Conservation (phyloP, 1,140 invertebrate species). For the Rhyzopertha dominica region DNA sequence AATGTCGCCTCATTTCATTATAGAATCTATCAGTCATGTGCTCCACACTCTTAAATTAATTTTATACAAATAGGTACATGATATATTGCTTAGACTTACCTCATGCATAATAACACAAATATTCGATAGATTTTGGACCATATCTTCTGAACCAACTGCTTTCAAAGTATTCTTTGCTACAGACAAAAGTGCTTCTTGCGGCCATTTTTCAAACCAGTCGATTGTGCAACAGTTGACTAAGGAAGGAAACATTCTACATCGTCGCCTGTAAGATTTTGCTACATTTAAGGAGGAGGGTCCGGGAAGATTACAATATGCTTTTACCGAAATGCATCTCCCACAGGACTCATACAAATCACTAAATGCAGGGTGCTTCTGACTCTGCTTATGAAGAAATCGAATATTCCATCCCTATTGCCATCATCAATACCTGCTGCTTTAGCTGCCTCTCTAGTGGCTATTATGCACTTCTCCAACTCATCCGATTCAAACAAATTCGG, state of each 20-base stretch:
- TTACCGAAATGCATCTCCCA: constrained; percentile 76
- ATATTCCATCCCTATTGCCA: constrained; percentile 69
- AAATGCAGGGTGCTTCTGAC: constrained; percentile 77
- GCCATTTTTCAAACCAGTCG: constrained; percentile 91
- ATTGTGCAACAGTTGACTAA: constrained; percentile 91
- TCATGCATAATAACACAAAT: constrained; percentile 75
- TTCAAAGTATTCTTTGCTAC: constrained; percentile 62
- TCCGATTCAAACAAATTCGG: constrained; percentile 83
- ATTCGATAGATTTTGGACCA: constrained; percentile 54
- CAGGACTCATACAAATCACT: constrained; percentile 84
- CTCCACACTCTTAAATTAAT: constrained; percentile 60
- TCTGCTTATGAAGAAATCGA: constrained; percentile 74
- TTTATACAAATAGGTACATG: constrained; percentile 1
- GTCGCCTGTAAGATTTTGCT: constrained; percentile 47
- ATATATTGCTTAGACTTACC: constrained; percentile 45
- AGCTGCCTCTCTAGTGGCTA: constrained; percentile 63
- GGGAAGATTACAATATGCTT: too few relatives aligned
- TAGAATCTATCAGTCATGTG: constrained; percentile 69
- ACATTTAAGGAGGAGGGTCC: too few relatives aligned
- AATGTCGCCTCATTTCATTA: constrained; percentile 75
- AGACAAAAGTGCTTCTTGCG: constrained; percentile 77
- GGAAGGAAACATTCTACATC: constrained; percentile 83
- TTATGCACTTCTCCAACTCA: constrained; percentile 76
- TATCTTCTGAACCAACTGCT: constrained; percentile 45
- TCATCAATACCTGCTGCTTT: constrained; percentile 64